Evolutionary conservation across 2,888 invertebrate species (phyloP).

Genomic region (Ferdinandea cuprea): DNA sequence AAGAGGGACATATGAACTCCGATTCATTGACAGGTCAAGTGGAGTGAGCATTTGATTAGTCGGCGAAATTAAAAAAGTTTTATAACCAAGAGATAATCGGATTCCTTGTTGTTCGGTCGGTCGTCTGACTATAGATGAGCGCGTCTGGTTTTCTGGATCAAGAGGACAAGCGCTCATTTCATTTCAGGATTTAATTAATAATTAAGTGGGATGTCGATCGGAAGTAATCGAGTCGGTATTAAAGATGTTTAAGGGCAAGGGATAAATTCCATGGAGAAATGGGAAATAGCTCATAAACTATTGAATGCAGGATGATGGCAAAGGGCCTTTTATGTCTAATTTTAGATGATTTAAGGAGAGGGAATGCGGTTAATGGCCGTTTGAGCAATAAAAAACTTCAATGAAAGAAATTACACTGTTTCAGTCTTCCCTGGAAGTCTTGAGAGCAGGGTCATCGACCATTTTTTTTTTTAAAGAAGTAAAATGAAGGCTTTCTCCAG

Average conservation of each 20-base stretch:
- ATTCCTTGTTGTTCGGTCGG: slow-evolving; percentile 33
- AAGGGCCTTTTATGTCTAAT: no score
- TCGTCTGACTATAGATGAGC: background rate
- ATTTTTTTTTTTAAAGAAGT: no score
- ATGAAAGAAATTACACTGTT: no score
- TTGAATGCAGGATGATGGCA: background rate
- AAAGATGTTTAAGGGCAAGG: slow-evolving; percentile 7
- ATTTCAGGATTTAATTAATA: slow-evolving; percentile 44
- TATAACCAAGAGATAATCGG: slow-evolving; percentile 40
- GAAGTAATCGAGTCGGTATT: slow-evolving; percentile 31
- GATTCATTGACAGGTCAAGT: slow-evolving; percentile 52
- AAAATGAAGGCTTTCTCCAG: no score
- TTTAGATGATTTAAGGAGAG: no score
- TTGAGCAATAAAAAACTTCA: no score
- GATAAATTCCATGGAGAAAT: no score
- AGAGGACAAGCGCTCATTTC: slow-evolving; percentile 7
- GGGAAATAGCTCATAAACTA: background rate
- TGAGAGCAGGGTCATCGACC: no score
- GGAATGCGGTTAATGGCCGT: no score
- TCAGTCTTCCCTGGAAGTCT: no score
- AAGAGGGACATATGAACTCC: background rate
- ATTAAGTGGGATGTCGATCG: slow-evolving; percentile 28
- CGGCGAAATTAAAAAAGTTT: slow-evolving; percentile 60
- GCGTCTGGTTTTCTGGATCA: background rate
- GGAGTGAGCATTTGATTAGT: slow-evolving; percentile 57